phyloP scores from a whole-genome alignment of 2,888 invertebrate species.

The Neoitamus cyanurus region DNA sequence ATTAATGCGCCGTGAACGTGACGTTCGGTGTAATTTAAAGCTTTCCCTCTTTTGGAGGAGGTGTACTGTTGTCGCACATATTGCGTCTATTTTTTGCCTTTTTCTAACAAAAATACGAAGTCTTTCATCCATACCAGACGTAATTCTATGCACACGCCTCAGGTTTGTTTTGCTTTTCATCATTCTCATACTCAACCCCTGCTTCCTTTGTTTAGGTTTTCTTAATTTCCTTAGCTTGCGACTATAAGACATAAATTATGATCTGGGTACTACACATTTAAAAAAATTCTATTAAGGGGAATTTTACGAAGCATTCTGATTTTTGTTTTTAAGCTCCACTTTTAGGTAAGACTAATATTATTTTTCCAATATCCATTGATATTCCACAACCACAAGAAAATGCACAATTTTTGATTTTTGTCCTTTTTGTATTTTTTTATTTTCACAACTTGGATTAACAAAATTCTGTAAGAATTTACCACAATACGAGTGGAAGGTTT shows the following conservation, averaged over 20 bases:
- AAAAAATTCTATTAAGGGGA: no score
- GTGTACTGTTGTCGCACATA: conserved; percentile 12
- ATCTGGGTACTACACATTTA: no score
- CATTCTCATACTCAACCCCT: neutral
- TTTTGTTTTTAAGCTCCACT: neutral
- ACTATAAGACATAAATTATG: neutral
- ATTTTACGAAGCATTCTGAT: no score
- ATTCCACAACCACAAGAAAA: no score
- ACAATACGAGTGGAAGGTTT: no score
- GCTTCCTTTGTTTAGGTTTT: neutral
- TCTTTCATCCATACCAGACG: conserved; percentile 27
- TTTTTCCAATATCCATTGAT: no score
- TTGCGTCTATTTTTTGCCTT: conserved; percentile 8
- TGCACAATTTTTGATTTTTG: no score
- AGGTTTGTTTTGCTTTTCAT: conserved; percentile 27
- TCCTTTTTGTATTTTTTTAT: no score
- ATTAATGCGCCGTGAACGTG: conserved; percentile 28
- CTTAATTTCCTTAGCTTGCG: neutral
- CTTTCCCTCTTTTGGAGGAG: conserved; percentile 24
- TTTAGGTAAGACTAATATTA: no score
- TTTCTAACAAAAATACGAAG: conserved; percentile 31
- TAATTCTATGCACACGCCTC: conserved; percentile 37
- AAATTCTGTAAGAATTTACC: no score
- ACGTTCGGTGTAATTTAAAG: conserved; percentile 37
- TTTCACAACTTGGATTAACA: no score